A percentile compares a stretch with the other conserved stretches of the same genome.
phyloP scores from a whole-genome alignment of 2,113 vertebrate species.

The Chaenocephalus aceratus region DNA sequence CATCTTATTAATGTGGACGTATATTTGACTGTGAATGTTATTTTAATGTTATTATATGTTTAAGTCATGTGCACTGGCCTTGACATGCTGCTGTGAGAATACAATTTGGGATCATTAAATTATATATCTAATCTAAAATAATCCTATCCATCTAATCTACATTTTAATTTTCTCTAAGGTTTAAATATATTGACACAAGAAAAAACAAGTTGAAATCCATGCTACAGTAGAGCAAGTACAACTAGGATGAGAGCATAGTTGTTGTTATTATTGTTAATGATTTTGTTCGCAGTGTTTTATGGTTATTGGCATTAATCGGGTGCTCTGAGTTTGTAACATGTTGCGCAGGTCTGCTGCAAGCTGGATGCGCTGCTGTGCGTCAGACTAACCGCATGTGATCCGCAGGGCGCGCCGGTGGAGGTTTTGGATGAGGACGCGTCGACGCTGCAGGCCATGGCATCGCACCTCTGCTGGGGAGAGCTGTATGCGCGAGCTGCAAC shows the following conservation, averaged over 20 bases:
- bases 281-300: background rate
- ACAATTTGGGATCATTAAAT: too few species aligned
- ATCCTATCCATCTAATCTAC: too few species aligned
- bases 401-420: conserved; percentile 87
- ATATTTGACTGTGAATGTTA: too few species aligned
- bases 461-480: conserved; percentile 86
- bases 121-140: too few species aligned
- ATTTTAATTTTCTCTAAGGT: background rate
- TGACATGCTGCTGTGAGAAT: too few species aligned
- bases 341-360: background rate
- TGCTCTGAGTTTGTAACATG: background rate
- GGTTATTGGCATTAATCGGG: background rate
- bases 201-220: too few species aligned
- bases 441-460: conserved; percentile 90
- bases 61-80: too few species aligned
- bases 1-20: too few species aligned
- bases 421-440: conserved; percentile 89
- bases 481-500: conserved; percentile 92
- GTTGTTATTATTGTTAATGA: background rate
- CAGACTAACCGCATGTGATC: conserved; percentile 40
- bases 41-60: too few species aligned
- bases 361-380: conserved; percentile 10
- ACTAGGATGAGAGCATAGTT: background rate
- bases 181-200: background rate
- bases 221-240: background rate